A percentile compares a stretch with the other conserved stretches of the same genome.
These are phyloP conservation scores for Drosophila seclusa DNA, from an alignment of 2,888 invertebrate genomes.

Conservation along the genomic window DNA sequence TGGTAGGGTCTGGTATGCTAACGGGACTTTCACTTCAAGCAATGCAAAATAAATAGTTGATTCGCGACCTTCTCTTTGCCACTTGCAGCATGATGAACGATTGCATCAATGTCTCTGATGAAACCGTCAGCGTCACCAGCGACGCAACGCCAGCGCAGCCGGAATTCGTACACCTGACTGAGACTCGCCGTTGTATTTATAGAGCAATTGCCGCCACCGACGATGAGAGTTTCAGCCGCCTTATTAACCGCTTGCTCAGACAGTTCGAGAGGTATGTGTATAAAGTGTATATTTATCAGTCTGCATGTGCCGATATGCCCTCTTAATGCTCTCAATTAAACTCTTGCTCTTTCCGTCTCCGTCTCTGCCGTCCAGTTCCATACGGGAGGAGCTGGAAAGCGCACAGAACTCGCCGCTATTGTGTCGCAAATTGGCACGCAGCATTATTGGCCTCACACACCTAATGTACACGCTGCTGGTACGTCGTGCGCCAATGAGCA, in stretches of 20 bases:
- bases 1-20: slow-evolving; percentile 37
- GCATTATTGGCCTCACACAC: slow-evolving; percentile 54
- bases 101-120: slow-evolving; percentile 38
- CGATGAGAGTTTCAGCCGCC: slow-evolving; percentile 59
- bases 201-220: slow-evolving; percentile 66
- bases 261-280: slow-evolving; percentile 61
- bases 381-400: slow-evolving; percentile 58
- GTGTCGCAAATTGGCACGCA: slow-evolving; percentile 64
- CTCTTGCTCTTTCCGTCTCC: neutral
- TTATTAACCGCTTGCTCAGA: slow-evolving; percentile 55
- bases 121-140: slow-evolving; percentile 22
- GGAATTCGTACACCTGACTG: slow-evolving; percentile 61
- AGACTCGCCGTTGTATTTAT: slow-evolving; percentile 61
- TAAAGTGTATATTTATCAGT: neutral
- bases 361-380: slow-evolving; percentile 49
- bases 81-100: slow-evolving; percentile 51
- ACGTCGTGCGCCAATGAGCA: slow-evolving; percentile 17
- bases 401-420: slow-evolving; percentile 47
- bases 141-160: slow-evolving; percentile 28
- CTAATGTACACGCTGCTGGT: slow-evolving; percentile 51
- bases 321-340: neutral
- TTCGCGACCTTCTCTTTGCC: slow-evolving; percentile 21
- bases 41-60: slow-evolving; percentile 25
- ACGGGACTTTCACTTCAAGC: slow-evolving; percentile 56
- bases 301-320: neutral